Base-by-base conservation (phyloP, 2,888 invertebrate genomes). In the Yponomeuta plumbellus region DNA sequence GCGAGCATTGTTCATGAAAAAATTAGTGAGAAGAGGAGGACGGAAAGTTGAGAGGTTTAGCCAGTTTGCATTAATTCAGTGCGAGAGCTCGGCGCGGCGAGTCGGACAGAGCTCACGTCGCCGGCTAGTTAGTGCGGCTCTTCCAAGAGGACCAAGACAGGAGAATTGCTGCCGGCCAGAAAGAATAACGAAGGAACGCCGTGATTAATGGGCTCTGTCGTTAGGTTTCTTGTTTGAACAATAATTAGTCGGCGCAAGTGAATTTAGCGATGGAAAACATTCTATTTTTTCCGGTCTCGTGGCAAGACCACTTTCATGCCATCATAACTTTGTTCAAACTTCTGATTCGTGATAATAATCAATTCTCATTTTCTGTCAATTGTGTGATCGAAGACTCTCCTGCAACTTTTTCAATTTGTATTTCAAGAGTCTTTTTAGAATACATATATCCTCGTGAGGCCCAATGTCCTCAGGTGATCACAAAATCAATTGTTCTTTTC, bases 281-380 rank as follows among this genome's bases (percentile, higher is more conserved):
- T 86, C 85, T 83, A 80, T 79, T 77, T 71, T 72, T 70, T 76
- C 76, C 71, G 76, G 59, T 59, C 59, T 8, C 39, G 23, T 34
- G n/a, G 63, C 22, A 39, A 21, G 11, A 63, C 17, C 21, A 17
- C 17, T 44, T 26, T 26, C 44, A 39, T 63, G 22, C 72, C 80
- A 79, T 85, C 85, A 84, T 84, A 88, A 88, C 85, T 88, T 88
- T 79, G 75, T 64, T 76, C 81, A 88, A 89, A 85, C 88, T 88
- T 86, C 86, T 88, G 84, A 86, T 88, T 85, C 85, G 82, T 73
- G 79, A 78, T 81, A 83, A 52, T 52, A 52, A 89, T 90, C 89
- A 89, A 88, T 90, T 90, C 87, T 88, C 86, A 88, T 90, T 89
- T 83, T 80, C 81, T 76, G 76, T 76, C 80, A 80, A 87, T 88